These are phyloP conservation scores for Barbus barbus DNA, from an alignment of 2,113 vertebrate species.

Conservation along the genomic window DNA sequence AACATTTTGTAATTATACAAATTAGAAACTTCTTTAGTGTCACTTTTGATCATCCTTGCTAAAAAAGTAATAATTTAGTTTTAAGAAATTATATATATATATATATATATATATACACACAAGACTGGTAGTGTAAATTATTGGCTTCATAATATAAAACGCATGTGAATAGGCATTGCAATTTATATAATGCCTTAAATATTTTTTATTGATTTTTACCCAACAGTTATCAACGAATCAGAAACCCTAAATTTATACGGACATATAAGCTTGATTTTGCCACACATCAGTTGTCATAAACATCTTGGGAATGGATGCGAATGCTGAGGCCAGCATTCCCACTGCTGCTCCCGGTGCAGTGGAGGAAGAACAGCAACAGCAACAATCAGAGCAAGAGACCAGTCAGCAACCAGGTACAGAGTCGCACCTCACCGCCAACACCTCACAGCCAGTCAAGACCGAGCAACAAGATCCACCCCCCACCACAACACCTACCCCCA, in stretches of 20 bases:
- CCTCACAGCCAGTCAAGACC: constrained; percentile 55
- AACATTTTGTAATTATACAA: background rate
- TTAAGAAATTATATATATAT: too few relatives aligned
- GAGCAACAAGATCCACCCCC: constrained; percentile 44
- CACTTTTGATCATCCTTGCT: background rate
- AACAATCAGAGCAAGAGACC: constrained; percentile 51
- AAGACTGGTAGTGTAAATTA: background rate
- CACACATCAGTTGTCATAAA: background rate
- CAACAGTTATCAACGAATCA: background rate
- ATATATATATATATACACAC: too few relatives aligned
- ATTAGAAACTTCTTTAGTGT: background rate
- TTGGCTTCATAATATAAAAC: background rate
- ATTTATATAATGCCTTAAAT: background rate
- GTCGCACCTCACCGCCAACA: constrained; percentile 27
- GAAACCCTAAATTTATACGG: background rate
- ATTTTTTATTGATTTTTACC: background rate
- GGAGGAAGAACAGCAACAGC: constrained; percentile 57
- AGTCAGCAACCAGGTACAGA: constrained; percentile 48
- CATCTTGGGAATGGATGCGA: constrained; percentile 53
- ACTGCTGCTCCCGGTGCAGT: constrained; percentile 61
- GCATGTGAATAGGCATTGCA: background rate
- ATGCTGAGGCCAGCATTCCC: constrained; percentile 45
- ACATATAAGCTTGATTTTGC: background rate
- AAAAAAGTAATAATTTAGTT: background rate
- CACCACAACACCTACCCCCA: constrained; percentile 35